Evolutionary conservation across 2,888 invertebrate genomes (phyloP).

Genomic region (Helleia helle): DNA sequence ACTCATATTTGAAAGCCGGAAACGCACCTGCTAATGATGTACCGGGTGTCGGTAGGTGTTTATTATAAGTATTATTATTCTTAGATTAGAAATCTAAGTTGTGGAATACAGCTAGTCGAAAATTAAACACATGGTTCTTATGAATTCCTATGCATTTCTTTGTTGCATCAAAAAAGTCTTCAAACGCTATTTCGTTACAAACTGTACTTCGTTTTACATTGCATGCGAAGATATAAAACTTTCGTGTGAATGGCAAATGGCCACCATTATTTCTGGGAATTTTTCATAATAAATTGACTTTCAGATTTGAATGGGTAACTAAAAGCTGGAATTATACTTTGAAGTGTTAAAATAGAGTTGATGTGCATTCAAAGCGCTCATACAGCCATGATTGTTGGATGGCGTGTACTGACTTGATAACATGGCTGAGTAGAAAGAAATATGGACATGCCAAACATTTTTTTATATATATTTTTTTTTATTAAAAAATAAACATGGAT

Average conservation of each 20-base stretch:
- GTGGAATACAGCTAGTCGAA: too few relatives aligned
- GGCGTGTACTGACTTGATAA: conserved; percentile 60
- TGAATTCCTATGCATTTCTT: too few relatives aligned
- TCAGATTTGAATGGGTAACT: conserved; percentile 27
- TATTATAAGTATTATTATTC: too few relatives aligned
- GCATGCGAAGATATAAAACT: conserved; percentile 7
- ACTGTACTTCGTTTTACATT: neutral
- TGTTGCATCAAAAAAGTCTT: too few relatives aligned
- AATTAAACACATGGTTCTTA: too few relatives aligned
- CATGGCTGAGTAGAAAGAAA: conserved; percentile 44
- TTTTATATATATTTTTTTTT: too few relatives aligned
- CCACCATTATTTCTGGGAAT: conserved; percentile 1
- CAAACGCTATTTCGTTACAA: neutral
- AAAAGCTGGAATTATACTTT: conserved; percentile 39
- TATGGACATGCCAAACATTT: conserved; percentile 32
- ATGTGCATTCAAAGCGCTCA: conserved; percentile 46
- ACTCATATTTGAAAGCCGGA: too few relatives aligned
- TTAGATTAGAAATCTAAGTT: too few relatives aligned
- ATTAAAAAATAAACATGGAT: too few relatives aligned
- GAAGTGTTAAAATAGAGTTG: conserved; percentile 55
- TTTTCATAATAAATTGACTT: conserved; percentile 26
- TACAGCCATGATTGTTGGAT: conserved; percentile 49
- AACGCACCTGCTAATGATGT: too few relatives aligned
- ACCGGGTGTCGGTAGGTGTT: too few relatives aligned
- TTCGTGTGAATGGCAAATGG: conserved; percentile 9